Evolutionary conservation across 2,797 vertebrate genomes (phyloP).

Genomic region (Euthynnus affinis): DNA sequence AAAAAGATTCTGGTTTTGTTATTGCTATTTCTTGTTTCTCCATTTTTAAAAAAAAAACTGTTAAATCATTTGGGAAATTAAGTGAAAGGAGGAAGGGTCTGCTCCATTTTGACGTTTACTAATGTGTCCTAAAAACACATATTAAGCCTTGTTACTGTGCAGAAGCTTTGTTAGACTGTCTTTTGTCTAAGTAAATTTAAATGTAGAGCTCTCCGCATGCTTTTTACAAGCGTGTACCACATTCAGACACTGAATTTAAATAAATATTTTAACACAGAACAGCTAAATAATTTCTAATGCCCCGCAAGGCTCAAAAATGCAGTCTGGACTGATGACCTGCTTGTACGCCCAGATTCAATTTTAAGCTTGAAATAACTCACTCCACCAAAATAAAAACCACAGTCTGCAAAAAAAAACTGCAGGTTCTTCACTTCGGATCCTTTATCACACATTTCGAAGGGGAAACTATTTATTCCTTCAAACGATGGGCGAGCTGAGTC

Average conservation of each 20-base stretch:
- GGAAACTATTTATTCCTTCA: conserved; percentile 11
- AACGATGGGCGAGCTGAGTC: conserved; percentile 33
- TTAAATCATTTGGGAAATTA: neutral
- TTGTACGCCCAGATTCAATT: neutral
- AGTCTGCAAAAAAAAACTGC: conserved; percentile 7
- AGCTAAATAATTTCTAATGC: neutral
- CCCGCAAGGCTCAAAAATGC: neutral
- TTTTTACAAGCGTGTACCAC: neutral
- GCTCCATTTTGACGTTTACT: neutral
- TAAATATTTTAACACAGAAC: neutral
- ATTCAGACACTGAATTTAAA: conserved; percentile 18
- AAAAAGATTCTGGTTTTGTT: neutral
- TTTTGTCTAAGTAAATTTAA: too few species aligned
- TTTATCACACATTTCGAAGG: conserved; percentile 29
- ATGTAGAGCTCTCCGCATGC: neutral
- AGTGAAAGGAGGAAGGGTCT: neutral
- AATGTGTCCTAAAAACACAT: neutral
- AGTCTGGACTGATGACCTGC: conserved; percentile 3
- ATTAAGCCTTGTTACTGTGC: neutral
- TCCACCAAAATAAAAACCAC: neutral
- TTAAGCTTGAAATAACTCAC: conserved; percentile 9
- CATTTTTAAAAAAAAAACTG: neutral
- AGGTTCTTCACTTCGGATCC: conserved; percentile 10
- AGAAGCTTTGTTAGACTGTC: neutral
- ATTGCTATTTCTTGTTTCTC: too few species aligned